Percentiles rank a stretch among this genome's conserved stretches.
phyloP scores from a whole-genome alignment of 2,888 invertebrate species.

The Drosophila ustulata region DNA sequence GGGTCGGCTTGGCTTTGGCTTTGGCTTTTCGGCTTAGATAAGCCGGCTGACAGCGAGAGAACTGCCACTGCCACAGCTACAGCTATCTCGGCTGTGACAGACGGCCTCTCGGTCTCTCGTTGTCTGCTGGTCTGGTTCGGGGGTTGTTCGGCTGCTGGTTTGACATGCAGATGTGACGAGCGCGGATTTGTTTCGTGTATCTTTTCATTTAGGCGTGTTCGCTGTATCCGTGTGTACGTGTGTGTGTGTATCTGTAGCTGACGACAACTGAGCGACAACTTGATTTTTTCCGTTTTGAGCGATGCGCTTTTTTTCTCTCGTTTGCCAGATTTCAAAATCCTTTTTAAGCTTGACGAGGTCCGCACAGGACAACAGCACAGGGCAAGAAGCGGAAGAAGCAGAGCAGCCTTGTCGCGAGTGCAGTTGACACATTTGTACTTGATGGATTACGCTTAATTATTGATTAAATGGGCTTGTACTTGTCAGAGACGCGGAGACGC shows the following conservation, averaged over 20 bases:
- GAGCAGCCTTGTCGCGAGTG: slow-evolving; percentile 74
- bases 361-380: slow-evolving; percentile 9
- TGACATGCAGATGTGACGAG: slow-evolving; percentile 81
- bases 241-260: slow-evolving; percentile 4
- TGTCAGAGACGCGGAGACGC: slow-evolving; percentile 54
- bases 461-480: slow-evolving; percentile 82
- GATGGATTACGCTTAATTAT: slow-evolving; percentile 85
- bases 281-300: slow-evolving; percentile 62
- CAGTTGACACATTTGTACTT: slow-evolving; percentile 84
- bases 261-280: slow-evolving; percentile 66
- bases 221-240: slow-evolving; percentile 8
- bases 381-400: not conserved
- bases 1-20: slow-evolving; percentile 61
- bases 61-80: not conserved
- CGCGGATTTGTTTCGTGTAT: slow-evolving; percentile 76
- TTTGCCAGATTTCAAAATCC: slow-evolving; percentile 44
- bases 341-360: slow-evolving; percentile 48
- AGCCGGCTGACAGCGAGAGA: slow-evolving; percentile 51
- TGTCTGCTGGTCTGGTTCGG: slow-evolving; percentile 27
- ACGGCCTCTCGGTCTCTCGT: slow-evolving; percentile 35
- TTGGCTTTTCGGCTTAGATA: slow-evolving; percentile 76
- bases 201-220: slow-evolving; percentile 30
- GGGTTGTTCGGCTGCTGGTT: slow-evolving; percentile 71
- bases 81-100: slow-evolving; percentile 67
- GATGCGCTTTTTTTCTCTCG: slow-evolving; percentile 59